Conservation (phyloP, 2,888 invertebrate genomes). For the Drosophila cracens region DNA sequence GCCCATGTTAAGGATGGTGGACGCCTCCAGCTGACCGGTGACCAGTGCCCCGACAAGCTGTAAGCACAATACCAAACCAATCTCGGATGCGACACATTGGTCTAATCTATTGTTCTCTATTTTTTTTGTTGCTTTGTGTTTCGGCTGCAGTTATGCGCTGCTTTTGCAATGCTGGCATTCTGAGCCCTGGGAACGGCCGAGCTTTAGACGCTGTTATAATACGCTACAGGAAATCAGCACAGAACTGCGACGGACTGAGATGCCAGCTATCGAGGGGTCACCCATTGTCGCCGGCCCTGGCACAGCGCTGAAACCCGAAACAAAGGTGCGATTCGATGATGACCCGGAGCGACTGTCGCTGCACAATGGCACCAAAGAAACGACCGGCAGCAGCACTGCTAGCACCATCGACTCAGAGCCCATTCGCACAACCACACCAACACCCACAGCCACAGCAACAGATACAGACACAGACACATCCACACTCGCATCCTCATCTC, state of each 20-base stretch:
- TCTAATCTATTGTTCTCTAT: not conserved
- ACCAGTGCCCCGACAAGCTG: conserved; percentile 93
- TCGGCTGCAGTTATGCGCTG: conserved; percentile 89
- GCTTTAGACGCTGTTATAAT: conserved; percentile 92
- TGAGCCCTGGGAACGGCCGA: conserved; percentile 92
- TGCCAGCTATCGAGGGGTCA: conserved; percentile 1
- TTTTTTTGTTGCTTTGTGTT: not conserved
- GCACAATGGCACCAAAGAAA: conserved; percentile 45
- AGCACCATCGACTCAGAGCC: not conserved
- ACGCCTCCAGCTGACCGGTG: conserved; percentile 93
- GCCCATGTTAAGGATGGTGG: conserved; percentile 95
- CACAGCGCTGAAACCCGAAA: conserved; percentile 29
- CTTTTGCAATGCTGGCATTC: conserved; percentile 96
- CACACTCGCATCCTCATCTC: not conserved
- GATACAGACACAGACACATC: not conserved
- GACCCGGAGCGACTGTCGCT: conserved; percentile 37
- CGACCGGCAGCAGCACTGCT: conserved; percentile 2
- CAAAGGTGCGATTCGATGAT: conserved; percentile 64
- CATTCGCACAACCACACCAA: not conserved
- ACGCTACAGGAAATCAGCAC: conserved; percentile 73
- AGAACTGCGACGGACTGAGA: conserved; percentile 51
- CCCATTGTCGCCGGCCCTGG: not conserved
- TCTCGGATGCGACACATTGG: not conserved
- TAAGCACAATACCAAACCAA: conserved; percentile 85
- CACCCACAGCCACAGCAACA: not conserved